Evolutionary conservation across 1,140 invertebrate genomes (phyloP), one percentile per base, ranked within the genome.

Genomic region (Heliconius melpomene): DNA sequence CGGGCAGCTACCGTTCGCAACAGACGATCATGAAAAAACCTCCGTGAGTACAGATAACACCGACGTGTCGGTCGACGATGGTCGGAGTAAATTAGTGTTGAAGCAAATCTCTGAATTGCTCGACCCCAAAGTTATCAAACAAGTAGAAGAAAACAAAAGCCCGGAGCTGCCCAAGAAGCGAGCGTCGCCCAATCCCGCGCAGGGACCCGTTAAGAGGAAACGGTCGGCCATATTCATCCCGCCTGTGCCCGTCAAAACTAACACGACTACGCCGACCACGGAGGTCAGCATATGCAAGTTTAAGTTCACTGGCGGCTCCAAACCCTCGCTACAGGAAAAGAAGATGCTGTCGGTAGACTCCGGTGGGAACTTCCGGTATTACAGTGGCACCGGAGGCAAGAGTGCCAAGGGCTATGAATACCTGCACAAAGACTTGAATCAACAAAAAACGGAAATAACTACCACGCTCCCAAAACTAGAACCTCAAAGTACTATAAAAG

Each of bases 231-330:
- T 98, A 76, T 98, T 97, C 86, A 97, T 97, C 72, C 97, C 97
- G 0, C 97, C 97, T 0, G 96, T 97, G 90, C 97, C 97, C 0
- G 94, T 96, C 0, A 97, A 97, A 81, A 96, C 94, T 66, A 97
- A 96, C 79, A 93, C 95, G 7, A 93, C 95, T 5, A 97, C 97
- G 84, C 97, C 97, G 0, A 96, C 97, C 0, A 97, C 97, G 0
- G 97, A 97, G 91, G 97, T 97, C 66, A 98, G 97, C 91, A 98
- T 98, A 88, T 98, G 98, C 89, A 98, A 98, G 88, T 98, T 98
- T 87, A 98, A 98, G 89, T 98, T 98, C 88, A 98, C 98, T 0
- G 98, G 97, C 7, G 98, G 98, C 0, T 97, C 97, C 0, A 94
- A 98, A 80, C 98, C 98, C 0, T 97, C 96, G 72, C 90, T 98